phyloP scores from a whole-genome alignment of 1,140 invertebrate genomes.

The Andricus grossulariae region DNA sequence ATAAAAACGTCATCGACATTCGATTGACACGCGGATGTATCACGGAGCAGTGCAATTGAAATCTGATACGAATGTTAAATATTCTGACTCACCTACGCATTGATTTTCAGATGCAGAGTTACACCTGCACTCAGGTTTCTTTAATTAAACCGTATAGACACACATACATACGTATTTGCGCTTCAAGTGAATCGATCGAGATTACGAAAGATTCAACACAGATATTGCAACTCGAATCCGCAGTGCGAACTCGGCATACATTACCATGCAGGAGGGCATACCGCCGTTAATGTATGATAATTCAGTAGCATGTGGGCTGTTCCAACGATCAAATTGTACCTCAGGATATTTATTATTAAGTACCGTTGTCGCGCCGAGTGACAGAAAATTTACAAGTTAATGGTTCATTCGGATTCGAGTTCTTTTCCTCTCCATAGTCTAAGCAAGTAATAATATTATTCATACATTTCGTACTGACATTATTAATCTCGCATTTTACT shows the following conservation, averaged over 20 bases:
- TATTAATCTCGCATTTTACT: background rate
- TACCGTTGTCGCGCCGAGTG: slow-evolving; percentile 30
- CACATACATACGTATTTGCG: background rate
- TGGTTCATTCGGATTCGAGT: background rate
- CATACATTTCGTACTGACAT: background rate
- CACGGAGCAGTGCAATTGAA: slow-evolving; percentile 12
- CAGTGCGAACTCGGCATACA: background rate
- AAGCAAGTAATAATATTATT: background rate
- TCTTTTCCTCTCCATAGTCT: background rate
- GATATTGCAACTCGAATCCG: slow-evolving; percentile 20
- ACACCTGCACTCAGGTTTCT: slow-evolving; percentile 22
- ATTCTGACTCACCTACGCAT: slow-evolving; percentile 14
- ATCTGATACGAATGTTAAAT: slow-evolving; percentile 10
- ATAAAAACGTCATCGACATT: background rate
- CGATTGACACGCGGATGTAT: background rate
- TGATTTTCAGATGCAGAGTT: slow-evolving; percentile 7
- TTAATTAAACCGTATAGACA: background rate
- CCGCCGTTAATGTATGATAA: slow-evolving; percentile 28
- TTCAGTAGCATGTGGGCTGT: slow-evolving; percentile 14
- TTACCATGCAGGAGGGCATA: background rate
- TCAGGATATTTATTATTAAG: slow-evolving; percentile 20
- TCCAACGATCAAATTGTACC: background rate
- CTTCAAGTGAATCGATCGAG: slow-evolving; percentile 22
- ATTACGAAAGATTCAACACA: slow-evolving; percentile 27
- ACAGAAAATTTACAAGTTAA: slow-evolving; percentile 3